These are phyloP conservation scores for Drosophila suboccidentalis DNA, from an alignment of 2,888 invertebrate species.

Conservation along the genomic window DNA sequence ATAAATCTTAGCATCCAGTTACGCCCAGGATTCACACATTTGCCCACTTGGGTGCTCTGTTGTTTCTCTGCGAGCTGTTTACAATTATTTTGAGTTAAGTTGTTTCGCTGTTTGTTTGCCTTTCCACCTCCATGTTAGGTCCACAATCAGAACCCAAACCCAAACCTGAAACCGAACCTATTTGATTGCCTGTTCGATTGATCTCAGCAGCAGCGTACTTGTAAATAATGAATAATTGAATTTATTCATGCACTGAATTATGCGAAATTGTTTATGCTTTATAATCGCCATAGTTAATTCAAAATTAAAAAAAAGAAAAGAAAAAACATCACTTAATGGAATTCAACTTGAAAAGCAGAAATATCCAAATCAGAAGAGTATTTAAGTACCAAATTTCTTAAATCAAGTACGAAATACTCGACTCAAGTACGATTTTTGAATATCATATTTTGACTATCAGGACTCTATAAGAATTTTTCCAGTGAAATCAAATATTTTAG, in stretches of 20 bases:
- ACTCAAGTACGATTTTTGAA: no score
- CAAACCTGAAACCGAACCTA: neutral
- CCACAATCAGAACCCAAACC: neutral
- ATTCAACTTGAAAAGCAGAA: neutral
- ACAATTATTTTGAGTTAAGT: constrained; percentile 71
- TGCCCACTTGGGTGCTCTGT: constrained; percentile 40
- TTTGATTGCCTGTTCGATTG: neutral
- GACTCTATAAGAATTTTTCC: no score
- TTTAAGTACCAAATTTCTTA: neutral
- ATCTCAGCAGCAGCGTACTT: constrained; percentile 6
- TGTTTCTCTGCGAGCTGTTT: constrained; percentile 58
- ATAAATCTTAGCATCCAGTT: constrained; percentile 72
- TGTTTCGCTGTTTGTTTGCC: constrained; percentile 39
- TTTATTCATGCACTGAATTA: constrained; percentile 1
- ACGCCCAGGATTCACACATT: constrained; percentile 63
- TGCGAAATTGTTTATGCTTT: constrained; percentile 37
- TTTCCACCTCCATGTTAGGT: neutral
- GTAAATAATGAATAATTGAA: constrained; percentile 46
- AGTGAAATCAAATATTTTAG: no score
- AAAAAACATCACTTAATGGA: neutral
- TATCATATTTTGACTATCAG: no score
- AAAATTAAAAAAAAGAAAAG: neutral
- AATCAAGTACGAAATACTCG: no score
- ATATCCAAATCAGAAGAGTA: neutral
- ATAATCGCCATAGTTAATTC: constrained; percentile 38